phyloP scores from a whole-genome alignment of 1,140 invertebrate species.

The Goniozus legneri region DNA sequence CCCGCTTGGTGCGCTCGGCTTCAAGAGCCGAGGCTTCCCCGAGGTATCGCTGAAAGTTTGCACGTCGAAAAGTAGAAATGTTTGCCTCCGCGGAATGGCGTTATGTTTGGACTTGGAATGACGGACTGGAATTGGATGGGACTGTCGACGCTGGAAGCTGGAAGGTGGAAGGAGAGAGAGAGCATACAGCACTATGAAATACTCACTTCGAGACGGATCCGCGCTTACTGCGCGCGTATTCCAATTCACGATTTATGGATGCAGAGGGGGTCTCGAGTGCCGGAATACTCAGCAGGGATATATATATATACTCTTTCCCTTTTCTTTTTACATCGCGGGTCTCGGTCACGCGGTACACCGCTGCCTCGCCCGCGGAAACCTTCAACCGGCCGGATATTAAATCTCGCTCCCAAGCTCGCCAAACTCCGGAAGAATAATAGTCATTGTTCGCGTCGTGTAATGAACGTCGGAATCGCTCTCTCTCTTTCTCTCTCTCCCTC shows the following conservation, averaged over 20 bases:
- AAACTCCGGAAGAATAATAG: too few relatives aligned
- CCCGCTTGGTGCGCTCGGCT: too few relatives aligned
- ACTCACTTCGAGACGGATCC: slow-evolving; percentile 6
- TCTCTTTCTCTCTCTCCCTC: too few relatives aligned
- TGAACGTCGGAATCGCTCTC: too few relatives aligned
- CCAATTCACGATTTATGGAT: slow-evolving; percentile 5
- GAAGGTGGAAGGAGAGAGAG: neutral
- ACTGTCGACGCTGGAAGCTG: neutral
- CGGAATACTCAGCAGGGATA: neutral
- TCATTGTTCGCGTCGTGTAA: too few relatives aligned
- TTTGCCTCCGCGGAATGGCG: slow-evolving; percentile 47
- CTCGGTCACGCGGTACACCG: too few relatives aligned
- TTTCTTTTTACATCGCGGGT: too few relatives aligned
- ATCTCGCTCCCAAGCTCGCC: too few relatives aligned
- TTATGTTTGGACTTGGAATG: slow-evolving; percentile 52
- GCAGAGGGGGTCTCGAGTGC: neutral
- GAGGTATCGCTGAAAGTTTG: slow-evolving; percentile 38
- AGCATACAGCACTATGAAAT: slow-evolving; percentile 9
- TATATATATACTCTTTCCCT: too few relatives aligned
- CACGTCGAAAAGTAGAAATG: slow-evolving; percentile 48
- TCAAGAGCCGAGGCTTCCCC: slow-evolving; percentile 35
- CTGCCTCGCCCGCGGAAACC: too few relatives aligned
- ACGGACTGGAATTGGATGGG: slow-evolving; percentile 47
- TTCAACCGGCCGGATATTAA: too few relatives aligned
- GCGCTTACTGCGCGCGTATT: too few relatives aligned